Conservation (phyloP, 2,888 invertebrate genomes). For the Drosophila prostipennis region DNA sequence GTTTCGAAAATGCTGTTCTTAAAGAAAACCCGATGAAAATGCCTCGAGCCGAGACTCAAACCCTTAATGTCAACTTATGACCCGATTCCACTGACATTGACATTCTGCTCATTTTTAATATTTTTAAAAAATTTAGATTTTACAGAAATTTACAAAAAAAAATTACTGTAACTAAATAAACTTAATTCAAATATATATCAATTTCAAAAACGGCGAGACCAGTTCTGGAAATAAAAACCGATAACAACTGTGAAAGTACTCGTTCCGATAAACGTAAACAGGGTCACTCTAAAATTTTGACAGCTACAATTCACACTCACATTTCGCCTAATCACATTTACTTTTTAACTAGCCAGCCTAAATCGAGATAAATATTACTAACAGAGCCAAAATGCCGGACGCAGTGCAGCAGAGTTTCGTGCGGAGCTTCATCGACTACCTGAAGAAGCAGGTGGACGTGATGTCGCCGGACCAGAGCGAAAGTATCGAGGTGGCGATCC, state of each 20-base stretch:
- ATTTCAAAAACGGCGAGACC: background rate
- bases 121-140: no score
- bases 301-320: slow-evolving; percentile 7
- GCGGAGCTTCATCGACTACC: slow-evolving; percentile 81
- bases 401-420: slow-evolving; percentile 83
- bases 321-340: slow-evolving; percentile 42
- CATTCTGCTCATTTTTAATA: no score
- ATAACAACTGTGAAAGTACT: background rate
- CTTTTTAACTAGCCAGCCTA: slow-evolving; percentile 1
- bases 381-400: slow-evolving; percentile 74
- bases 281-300: background rate
- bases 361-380: background rate
- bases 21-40: background rate
- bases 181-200: no score
- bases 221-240: background rate
- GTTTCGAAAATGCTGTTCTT: background rate
- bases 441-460: slow-evolving; percentile 81
- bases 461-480: slow-evolving; percentile 82
- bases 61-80: background rate
- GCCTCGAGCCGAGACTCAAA: background rate
- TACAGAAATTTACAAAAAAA: no score
- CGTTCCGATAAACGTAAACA: background rate
- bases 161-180: no score
- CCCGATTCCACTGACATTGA: background rate
- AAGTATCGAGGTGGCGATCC: slow-evolving; percentile 94